Base-by-base conservation (phyloP, 2,113 vertebrate species). In the Eptatretus burgeri region DNA sequence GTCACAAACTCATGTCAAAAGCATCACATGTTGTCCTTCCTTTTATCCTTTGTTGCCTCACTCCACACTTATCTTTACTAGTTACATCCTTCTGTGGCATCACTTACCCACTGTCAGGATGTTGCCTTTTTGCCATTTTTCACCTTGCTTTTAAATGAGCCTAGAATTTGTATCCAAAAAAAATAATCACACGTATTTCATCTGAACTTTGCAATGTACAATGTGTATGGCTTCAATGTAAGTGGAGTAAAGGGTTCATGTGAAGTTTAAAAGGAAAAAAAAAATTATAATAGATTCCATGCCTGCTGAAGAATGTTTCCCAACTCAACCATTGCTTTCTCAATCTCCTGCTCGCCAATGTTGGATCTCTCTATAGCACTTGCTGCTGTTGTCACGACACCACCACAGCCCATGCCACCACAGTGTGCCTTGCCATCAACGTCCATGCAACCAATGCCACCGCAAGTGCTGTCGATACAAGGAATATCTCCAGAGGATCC, bases 291-390 rank as follows among this genome's bases (percentile, higher is more conserved):
- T 14, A 5, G 18, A 18, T 56, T 16, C 16, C 74, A 75, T 78
- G 93, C 91, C 85, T 84, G 82, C 74, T 77, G 82, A 51, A 84
- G 91, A 64, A 98, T 83, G 67, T 82, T 81, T 65, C 93, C 85
- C 69, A 94, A 82, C 65, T 95, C 86, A 65, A 82, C 79, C 74
- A 98, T 76, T 5, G 84, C 84, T 5, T 71, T 78, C 66, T 75
- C 67, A 64, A 95, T 82, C 52, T 93, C 82, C 69, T 72, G 75
- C 70, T 98, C 84, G 20, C 85, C 83, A 67, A 89, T 79, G 68
- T 72, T 76, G 66, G 82, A 77, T 64, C 80, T 85, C 69, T 74
- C 76, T 80, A 81, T 84, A 68, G 80, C 76, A 0, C 8, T 75
- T 66, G 78, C 73, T 51, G 85, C 81, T 0, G 74, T 68, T 0